These are phyloP conservation scores for Urocyon cinereoargenteus DNA, from an alignment of 2,797 vertebrate genomes.

Conservation along the genomic window DNA sequence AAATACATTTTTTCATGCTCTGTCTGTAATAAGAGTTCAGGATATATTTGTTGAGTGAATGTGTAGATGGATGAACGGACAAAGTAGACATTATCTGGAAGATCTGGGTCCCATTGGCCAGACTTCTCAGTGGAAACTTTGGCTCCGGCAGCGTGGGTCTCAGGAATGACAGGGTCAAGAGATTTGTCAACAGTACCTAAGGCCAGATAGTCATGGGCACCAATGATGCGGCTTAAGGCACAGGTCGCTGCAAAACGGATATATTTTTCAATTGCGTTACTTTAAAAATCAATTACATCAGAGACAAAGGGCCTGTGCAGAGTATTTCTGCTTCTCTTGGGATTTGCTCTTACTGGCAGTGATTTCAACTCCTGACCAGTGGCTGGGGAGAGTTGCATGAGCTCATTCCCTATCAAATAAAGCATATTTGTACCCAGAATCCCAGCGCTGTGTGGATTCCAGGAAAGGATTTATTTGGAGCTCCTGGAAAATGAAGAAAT, in stretches of 20 bases:
- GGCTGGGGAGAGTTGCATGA: not conserved
- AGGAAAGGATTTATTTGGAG: not conserved
- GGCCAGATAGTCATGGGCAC: not conserved
- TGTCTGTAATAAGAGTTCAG: rapidly evolving
- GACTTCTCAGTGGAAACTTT: not conserved
- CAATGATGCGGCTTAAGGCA: too few species aligned
- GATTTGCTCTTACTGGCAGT: not conserved
- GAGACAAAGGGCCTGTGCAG: not conserved
- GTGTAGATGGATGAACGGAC: not conserved
- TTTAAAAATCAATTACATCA: not conserved
- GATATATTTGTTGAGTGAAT: rapidly evolving
- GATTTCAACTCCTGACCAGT: not conserved
- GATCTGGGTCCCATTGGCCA: not conserved
- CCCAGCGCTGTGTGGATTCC: slow-evolving; percentile 2
- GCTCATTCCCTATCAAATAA: not conserved
- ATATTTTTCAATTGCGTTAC: not conserved
- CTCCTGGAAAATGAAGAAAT: not conserved
- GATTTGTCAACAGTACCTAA: not conserved
- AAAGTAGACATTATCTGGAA: not conserved
- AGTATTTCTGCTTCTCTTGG: not conserved
- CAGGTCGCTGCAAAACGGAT: not conserved
- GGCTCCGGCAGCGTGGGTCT: not conserved
- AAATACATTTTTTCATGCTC: not conserved
- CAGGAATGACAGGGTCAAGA: not conserved
- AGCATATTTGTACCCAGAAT: not conserved